phyloP scores from a whole-genome alignment of 2,797 vertebrate genomes.

The Spondyliosoma cantharus region DNA sequence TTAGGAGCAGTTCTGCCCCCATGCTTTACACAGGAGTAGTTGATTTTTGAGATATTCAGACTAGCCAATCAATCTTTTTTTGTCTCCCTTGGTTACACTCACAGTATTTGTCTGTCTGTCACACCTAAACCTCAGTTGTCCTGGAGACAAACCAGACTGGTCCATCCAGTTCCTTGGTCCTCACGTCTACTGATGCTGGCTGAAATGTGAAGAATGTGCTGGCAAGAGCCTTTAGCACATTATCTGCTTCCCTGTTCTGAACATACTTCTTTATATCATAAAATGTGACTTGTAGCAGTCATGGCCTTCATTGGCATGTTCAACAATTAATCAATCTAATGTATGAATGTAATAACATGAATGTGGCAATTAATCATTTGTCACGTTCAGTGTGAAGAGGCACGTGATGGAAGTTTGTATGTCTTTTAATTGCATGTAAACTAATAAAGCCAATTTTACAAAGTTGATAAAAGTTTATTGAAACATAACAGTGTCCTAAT shows the following conservation, averaged over 20 bases:
- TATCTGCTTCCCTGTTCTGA: constrained; percentile 14
- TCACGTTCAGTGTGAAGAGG: too few relatives aligned
- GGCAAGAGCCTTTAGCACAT: constrained; percentile 7
- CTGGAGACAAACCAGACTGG: constrained; percentile 68
- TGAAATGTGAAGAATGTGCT: constrained; percentile 75
- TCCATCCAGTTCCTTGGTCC: constrained; percentile 72
- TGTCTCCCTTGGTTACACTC: not conserved
- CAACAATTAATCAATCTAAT: not conserved
- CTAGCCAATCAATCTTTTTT: not conserved
- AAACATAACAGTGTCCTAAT: not conserved
- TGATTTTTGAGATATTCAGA: not conserved
- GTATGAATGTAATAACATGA: too few relatives aligned
- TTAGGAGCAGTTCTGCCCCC: not conserved
- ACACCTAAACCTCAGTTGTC: constrained; percentile 32
- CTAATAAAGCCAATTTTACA: not conserved
- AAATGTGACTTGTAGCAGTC: not conserved
- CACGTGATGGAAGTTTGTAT: not conserved
- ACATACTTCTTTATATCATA: not conserved
- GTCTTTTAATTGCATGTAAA: not conserved
- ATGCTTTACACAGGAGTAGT: constrained; percentile 9
- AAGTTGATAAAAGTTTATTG: not conserved
- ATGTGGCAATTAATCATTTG: too few relatives aligned
- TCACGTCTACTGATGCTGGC: constrained; percentile 26
- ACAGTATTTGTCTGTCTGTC: constrained; percentile 28
- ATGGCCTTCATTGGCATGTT: not conserved